phyloP scores from a whole-genome alignment of 2,113 vertebrate genomes.

The Oryzias melastigma region DNA sequence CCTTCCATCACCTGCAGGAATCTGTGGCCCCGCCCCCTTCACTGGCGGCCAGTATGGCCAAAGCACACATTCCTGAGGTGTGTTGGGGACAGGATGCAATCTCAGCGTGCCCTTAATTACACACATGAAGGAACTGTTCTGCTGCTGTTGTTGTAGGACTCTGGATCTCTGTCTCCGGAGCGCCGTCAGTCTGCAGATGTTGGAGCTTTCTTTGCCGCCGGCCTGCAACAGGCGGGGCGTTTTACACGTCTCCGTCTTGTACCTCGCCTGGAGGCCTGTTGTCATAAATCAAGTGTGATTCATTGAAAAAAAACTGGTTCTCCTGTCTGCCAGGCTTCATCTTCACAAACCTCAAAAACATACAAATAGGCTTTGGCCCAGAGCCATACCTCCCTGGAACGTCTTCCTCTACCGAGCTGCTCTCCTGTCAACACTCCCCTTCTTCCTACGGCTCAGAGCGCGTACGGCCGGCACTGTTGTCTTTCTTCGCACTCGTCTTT shows the following conservation, averaged over 20 bases:
- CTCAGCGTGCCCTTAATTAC: slow-evolving; percentile 48
- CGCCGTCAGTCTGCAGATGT: slow-evolving; percentile 49
- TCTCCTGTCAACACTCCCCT: slow-evolving; percentile 64
- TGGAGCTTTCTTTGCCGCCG: slow-evolving; percentile 46
- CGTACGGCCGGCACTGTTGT: slow-evolving; percentile 57
- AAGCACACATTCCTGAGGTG: slow-evolving; percentile 18
- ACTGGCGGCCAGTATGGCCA: not conserved
- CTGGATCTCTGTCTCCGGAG: slow-evolving; percentile 48
- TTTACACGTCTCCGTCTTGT: slow-evolving; percentile 45
- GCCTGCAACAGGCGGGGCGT: slow-evolving; percentile 43
- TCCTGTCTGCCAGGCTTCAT: slow-evolving; percentile 68
- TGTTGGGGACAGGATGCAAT: slow-evolving; percentile 37
- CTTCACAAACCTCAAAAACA: slow-evolving; percentile 64
- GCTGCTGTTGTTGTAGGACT: slow-evolving; percentile 43
- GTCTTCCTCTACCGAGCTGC: slow-evolving; percentile 62
- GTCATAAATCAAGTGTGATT: slow-evolving; percentile 75
- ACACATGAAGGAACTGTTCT: slow-evolving; percentile 48
- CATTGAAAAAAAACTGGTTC: slow-evolving; percentile 66
- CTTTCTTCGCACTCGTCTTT: slow-evolving; percentile 68
- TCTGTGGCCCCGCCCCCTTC: not conserved
- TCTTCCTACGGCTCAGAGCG: slow-evolving; percentile 28
- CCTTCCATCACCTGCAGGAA: slow-evolving; percentile 35
- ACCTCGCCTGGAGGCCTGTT: slow-evolving; percentile 52
- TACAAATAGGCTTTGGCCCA: slow-evolving; percentile 73
- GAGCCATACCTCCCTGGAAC: slow-evolving; percentile 76